Base-by-base conservation (phyloP, 2,888 invertebrate species). In the Trisateles emortualis region DNA sequence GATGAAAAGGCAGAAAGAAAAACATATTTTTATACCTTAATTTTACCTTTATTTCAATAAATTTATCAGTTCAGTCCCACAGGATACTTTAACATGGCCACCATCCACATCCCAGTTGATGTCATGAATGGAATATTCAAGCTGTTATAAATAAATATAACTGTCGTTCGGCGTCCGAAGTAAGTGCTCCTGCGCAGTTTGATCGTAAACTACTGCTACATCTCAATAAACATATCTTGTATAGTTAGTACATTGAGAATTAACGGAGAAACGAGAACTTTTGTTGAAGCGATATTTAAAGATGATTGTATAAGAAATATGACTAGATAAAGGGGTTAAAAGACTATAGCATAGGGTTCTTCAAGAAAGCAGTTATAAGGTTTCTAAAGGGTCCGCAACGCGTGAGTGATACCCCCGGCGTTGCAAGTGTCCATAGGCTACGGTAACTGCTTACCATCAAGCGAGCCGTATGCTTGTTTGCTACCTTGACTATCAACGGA, bases 111-210 rank as follows among this genome's bases (percentile, higher is more conserved):
- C 52, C 53, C 61, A 67, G 68, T 69, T 64, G 64, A 56, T 61
- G 64, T 65, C 72, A 60, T 70, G 72, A 78, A 78, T 74, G 77
- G 74, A 78, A 79, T 79, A 79, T 78, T 75, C 79, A 79, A 80
- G 74, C 68, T 72, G 79, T 74, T 83, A 82, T 88, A 88, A 90
- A 90, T 88, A 90, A 86, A 84, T 86, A 84, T 86, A 86, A 86
- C 81, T 87, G 90, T 90, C 90, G 67, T 76, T 78, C 64, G 76
- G 77, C 38, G 52, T 55, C 59, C 45, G 49, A 58, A 83, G 85
- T 87, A 84, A 83, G 83, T 79, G 78, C 73, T 76, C 75, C 74
- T 63, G 77, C 69, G 71, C 76, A 75, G 66, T 74, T 72, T 59
- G 72, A 67, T 83, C 88, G 79, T 90, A 88, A 88, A 90, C 72